These are phyloP conservation scores for Melanogrammus aeglefinus DNA, from an alignment of 2,797 vertebrate species.

Conservation along the genomic window DNA sequence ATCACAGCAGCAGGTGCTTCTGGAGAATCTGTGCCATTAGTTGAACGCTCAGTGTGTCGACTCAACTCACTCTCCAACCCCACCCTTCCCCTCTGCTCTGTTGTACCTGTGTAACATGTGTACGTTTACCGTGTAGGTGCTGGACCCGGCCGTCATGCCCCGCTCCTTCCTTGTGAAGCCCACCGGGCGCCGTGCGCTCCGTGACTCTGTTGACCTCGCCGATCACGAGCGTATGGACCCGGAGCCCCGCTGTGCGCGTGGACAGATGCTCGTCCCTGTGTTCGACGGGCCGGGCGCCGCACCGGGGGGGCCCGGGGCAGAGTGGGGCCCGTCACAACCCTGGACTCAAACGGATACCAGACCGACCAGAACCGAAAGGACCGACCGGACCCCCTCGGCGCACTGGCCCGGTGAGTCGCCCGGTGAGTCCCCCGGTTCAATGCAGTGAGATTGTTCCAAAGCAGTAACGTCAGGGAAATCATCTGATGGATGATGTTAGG, in stretches of 20 bases:
- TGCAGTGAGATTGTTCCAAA: neutral
- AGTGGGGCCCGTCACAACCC: neutral
- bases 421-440: too few species aligned
- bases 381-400: neutral
- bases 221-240: slow-evolving; percentile 22
- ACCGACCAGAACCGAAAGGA: neutral
- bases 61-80: neutral
- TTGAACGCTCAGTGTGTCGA: neutral
- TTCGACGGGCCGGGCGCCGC: neutral
- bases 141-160: slow-evolving; percentile 59
- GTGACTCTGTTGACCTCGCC: slow-evolving; percentile 33
- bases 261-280: neutral
- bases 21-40: neutral
- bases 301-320: neutral
- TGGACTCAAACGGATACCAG: slow-evolving; percentile 19
- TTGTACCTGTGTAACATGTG: neutral
- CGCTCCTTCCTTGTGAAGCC: slow-evolving; percentile 76
- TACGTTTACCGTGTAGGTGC: neutral
- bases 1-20: neutral
- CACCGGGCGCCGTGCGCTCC: slow-evolving; percentile 26
- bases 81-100: neutral
- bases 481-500: too few species aligned
- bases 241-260: neutral
- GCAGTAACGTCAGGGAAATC: too few species aligned
- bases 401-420: neutral